phyloP scores from a whole-genome alignment of 2,113 vertebrate genomes.

The Dipodomys stephensi region DNA sequence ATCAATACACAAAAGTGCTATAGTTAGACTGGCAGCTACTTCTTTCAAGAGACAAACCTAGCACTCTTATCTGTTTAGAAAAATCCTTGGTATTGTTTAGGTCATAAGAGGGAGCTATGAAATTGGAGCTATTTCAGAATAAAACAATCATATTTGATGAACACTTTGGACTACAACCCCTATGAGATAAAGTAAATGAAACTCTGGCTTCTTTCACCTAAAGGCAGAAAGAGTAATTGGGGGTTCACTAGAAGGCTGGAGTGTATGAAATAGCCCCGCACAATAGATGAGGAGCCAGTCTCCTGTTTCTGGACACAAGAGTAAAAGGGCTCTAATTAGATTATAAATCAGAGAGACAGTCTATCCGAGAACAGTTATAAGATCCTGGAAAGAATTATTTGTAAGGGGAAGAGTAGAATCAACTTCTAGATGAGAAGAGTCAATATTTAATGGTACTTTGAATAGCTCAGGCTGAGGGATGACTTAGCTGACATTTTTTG shows the following conservation, averaged over 20 bases:
- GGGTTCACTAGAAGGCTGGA: slow-evolving; percentile 31
- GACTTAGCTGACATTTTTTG: slow-evolving; percentile 30
- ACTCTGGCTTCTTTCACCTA: slow-evolving; percentile 53
- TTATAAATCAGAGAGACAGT: slow-evolving; percentile 75
- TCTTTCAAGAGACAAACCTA: neutral
- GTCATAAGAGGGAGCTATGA: slow-evolving; percentile 15
- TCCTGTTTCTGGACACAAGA: slow-evolving; percentile 46
- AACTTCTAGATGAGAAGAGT: slow-evolving; percentile 47
- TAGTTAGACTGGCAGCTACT: too few relatives aligned
- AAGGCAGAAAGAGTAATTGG: slow-evolving; percentile 50
- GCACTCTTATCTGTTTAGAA: slow-evolving; percentile 32
- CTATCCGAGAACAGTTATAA: slow-evolving; percentile 57
- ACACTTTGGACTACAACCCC: slow-evolving; percentile 58
- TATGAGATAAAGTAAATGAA: slow-evolving; percentile 75
- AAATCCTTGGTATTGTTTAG: slow-evolving; percentile 30
- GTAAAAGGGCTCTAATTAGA: slow-evolving; percentile 77
- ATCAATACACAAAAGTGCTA: neutral
- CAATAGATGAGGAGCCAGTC: slow-evolving; percentile 53
- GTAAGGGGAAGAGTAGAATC: slow-evolving; percentile 55
- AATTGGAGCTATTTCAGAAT: slow-evolving; percentile 50
- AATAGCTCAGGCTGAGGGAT: slow-evolving; percentile 39
- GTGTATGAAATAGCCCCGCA: slow-evolving; percentile 50
- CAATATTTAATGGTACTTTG: slow-evolving; percentile 53
- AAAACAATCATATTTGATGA: slow-evolving; percentile 66
- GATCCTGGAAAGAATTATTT: slow-evolving; percentile 71